A percentile compares a stretch with the other conserved stretches of the same genome.
phyloP scores from a whole-genome alignment of 92 coral and sea anemone genomes.

The Porites divaricata region DNA sequence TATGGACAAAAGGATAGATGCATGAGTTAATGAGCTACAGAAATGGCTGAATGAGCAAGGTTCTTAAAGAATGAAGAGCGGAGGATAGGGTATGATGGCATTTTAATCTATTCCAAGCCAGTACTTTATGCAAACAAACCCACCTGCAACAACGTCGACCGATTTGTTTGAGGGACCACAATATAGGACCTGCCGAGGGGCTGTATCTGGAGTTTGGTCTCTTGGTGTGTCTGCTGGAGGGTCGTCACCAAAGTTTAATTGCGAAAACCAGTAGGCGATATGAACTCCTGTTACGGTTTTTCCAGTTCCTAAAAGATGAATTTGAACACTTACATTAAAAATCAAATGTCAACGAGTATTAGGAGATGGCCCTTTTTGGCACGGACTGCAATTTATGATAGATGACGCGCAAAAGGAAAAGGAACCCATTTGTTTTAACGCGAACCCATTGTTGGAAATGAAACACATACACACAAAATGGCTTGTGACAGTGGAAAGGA shows the following conservation, averaged over 20 bases:
- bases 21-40: background rate
- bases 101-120: background rate
- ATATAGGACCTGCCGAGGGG: constrained; percentile 51
- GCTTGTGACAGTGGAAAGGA: too few species aligned
- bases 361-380: too few species aligned
- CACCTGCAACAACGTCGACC: constrained; percentile 78
- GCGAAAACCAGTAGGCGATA: constrained; percentile 65
- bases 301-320: constrained; percentile 62
- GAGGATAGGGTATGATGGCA: too few species aligned
- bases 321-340: background rate
- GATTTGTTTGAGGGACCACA: constrained; percentile 80
- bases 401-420: too few species aligned
- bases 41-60: background rate
- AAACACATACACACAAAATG: too few species aligned
- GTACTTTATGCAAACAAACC: background rate
- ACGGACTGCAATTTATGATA: too few species aligned
- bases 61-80: background rate
- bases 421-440: too few species aligned
- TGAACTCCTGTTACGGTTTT: constrained; percentile 80
- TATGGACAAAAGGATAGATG: background rate
- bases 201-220: background rate
- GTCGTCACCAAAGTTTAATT: constrained; percentile 11
- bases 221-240: background rate
- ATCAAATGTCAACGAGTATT: too few species aligned
- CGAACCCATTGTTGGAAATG: too few species aligned